Base-by-base conservation (phyloP, 2,113 vertebrate genomes). In the Campylorhamphus procurvoides region DNA sequence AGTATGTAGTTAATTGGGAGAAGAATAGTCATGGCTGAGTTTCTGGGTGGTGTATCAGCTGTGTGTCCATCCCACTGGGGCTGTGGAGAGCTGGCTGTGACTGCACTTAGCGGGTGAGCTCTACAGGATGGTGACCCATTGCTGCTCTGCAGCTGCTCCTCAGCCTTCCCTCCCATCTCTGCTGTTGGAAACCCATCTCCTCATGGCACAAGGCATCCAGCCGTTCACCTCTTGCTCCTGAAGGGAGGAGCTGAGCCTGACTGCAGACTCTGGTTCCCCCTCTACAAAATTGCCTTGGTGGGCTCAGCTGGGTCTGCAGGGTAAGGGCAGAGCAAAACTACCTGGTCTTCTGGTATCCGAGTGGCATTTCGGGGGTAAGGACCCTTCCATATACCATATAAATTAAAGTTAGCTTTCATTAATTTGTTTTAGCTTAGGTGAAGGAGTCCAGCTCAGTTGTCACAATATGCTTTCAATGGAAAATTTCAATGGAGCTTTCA, bases 381-480 rank as follows among this genome's bases (percentile, higher is more conserved):
- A 37, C 25, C 24, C 7, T n/a, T 74, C 50, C 0, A 1, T 4
- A 5, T 17, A 24, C 23, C 3, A 0, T 76, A 60, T 31, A 46
- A 44, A 31, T 33, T 64, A 22, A 74, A 52, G 44, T 35, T 50
- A 63, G 25, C 58, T 73, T 81, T 39, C n/a, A 52, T 33, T 18
- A 9, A n/a, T 87, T 47, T 75, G 6, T 83, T 93, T 81, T 31
- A 55, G 53, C 49, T 50, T 12, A 31, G 53, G n/a, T 52, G 53
- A 37, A 75, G 49, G 37, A 68, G 52, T 66, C 39, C 63, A 27
- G 52, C 39, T 5, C 46, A 72, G 37, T 14, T 52, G 55, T 35
- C 4, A 4, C 0, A 0, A 16, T 20, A 2, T 0, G 7, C n/a
- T 63, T 22, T 35, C 0, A 0, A 15, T 47, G 46, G 46, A 47